Conservation (phyloP, 2,888 invertebrate genomes). For the Chymomyza procnemis region DNA sequence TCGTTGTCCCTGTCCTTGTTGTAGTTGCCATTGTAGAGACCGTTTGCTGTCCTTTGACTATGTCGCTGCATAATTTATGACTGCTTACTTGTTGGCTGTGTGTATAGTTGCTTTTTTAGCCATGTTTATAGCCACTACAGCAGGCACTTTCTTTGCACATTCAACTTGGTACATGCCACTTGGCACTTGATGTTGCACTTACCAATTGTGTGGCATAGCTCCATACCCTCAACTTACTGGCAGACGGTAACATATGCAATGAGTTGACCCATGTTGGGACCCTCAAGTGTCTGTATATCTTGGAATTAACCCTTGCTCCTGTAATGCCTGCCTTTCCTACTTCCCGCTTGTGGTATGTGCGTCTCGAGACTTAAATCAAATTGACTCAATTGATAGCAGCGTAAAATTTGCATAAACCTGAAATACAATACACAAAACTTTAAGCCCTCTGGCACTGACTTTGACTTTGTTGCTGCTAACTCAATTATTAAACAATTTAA, state of each 20-base stretch:
- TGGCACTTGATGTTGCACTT: conserved; percentile 26
- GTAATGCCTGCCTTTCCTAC: neutral
- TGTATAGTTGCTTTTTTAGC: conserved; percentile 15
- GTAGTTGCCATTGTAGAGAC: conserved; percentile 6
- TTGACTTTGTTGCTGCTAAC: conserved; percentile 42
- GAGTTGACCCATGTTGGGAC: conserved; percentile 24
- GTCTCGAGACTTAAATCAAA: conserved; percentile 55
- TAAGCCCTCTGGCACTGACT: conserved; percentile 41
- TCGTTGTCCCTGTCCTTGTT: conserved; percentile 13
- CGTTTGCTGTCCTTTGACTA: conserved; percentile 62
- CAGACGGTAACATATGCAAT: conserved; percentile 27
- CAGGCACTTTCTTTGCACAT: conserved; percentile 23
- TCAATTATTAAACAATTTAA: conserved; percentile 65
- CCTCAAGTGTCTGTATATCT: conserved; percentile 8
- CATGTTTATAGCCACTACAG: conserved; percentile 2
- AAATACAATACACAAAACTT: conserved; percentile 27
- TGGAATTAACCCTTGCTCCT: neutral
- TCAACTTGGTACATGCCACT: neutral
- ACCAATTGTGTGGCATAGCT: neutral
- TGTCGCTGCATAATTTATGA: conserved; percentile 71
- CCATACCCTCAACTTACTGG: neutral
- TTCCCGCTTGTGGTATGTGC: conserved; percentile 28
- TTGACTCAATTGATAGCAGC: conserved; percentile 45
- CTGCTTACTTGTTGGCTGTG: conserved; percentile 52
- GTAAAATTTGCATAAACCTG: conserved; percentile 33